phyloP scores from a whole-genome alignment of 35 echinoderm and acorn worm genomes.

The Patiria miniata region DNA sequence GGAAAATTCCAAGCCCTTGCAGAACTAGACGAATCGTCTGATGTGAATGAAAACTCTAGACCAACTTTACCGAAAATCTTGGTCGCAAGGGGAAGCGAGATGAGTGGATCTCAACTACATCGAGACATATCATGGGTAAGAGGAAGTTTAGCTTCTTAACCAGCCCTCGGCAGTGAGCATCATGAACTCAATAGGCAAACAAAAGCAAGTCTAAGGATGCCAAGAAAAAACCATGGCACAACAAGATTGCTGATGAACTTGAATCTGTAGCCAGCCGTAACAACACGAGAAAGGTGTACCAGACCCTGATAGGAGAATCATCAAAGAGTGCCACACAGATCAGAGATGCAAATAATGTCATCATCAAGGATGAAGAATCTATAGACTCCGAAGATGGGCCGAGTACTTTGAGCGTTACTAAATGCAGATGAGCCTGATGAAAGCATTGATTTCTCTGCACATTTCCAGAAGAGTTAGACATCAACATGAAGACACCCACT shows the following conservation, averaged over 20 bases:
- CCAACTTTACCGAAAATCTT: not conserved
- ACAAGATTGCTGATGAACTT: not conserved
- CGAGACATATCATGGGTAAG: not conserved
- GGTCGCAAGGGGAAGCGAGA: not conserved
- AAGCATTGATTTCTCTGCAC: not conserved
- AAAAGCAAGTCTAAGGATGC: conserved; percentile 6
- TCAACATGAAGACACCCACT: not conserved
- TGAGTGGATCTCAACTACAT: conserved; percentile 18
- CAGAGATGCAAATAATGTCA: not conserved
- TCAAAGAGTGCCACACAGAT: not conserved
- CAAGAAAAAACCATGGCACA: conserved; percentile 23
- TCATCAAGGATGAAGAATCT: conserved; percentile 16
- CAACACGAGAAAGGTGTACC: conserved; percentile 39
- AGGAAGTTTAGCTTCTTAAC: conserved; percentile 27
- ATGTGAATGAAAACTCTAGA: not conserved
- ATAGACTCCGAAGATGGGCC: conserved; percentile 25
- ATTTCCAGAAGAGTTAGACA: not conserved
- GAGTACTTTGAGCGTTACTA: conserved; percentile 6
- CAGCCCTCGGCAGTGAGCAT: not conserved
- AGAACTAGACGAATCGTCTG: not conserved
- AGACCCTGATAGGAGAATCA: conserved; percentile 18
- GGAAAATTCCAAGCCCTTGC: not conserved
- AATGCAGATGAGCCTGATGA: not conserved
- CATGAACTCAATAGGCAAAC: not conserved
- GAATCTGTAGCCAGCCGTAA: not conserved